Evolutionary conservation across 2,113 vertebrate genomes (phyloP).

Genomic region (Oreochromis tanganicae): DNA sequence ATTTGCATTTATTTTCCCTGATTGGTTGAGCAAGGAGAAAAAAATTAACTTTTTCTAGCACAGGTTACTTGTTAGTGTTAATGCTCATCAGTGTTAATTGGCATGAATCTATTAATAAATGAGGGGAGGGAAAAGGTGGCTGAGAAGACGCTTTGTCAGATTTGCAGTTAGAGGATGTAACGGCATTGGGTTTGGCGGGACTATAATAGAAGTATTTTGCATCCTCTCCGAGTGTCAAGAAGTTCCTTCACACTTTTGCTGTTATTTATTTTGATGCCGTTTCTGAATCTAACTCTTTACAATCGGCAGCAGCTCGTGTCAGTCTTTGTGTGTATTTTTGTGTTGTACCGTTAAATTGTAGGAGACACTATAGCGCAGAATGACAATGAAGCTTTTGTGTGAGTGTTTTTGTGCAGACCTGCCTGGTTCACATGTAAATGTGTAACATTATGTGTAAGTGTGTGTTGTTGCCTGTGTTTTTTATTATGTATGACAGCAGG

Average conservation of each 20-base stretch:
- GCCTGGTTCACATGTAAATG: not conserved
- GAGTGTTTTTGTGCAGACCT: not conserved
- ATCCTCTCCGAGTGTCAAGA: not conserved
- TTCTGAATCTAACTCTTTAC: not conserved
- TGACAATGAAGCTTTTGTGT: not conserved
- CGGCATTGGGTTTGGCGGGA: not conserved
- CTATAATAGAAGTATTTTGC: not conserved
- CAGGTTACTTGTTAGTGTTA: not conserved
- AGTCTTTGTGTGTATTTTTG: not conserved
- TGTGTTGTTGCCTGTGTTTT: constrained; percentile 20
- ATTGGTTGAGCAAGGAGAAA: not conserved
- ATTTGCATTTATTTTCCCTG: not conserved
- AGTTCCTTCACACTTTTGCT: not conserved
- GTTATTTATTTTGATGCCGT: not conserved
- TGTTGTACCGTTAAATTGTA: not conserved
- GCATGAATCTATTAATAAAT: constrained; percentile 33
- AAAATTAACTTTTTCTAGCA: not conserved
- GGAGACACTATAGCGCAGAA: not conserved
- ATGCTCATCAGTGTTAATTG: constrained; percentile 34
- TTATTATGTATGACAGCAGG: constrained; percentile 63
- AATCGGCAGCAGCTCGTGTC: not conserved
- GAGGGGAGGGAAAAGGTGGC: not conserved
- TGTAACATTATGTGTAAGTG: not conserved
- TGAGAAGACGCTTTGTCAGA: not conserved
- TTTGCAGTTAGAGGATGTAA: not conserved